Evolutionary conservation across 2,888 invertebrate genomes (phyloP).

Genomic region (Drosophila aldrichi): DNA sequence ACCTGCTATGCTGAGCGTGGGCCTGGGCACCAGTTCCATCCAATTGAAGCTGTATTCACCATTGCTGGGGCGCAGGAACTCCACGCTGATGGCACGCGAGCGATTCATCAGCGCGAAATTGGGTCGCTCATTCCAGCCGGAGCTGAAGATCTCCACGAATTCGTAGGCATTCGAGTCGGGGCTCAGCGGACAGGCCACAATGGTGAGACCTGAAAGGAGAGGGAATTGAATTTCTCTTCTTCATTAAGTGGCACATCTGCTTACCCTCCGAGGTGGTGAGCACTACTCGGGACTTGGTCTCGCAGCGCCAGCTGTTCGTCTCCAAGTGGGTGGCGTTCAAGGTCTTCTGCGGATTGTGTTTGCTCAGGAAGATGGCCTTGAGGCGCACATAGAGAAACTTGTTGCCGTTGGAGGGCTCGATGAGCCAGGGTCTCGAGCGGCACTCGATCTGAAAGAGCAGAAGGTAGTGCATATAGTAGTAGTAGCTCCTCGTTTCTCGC

Average conservation of each 20-base stretch:
- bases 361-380: constrained; percentile 87
- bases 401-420: constrained; percentile 90
- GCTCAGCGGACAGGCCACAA: constrained; percentile 87
- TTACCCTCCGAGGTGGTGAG: constrained; percentile 89
- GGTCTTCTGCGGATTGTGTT: constrained; percentile 85
- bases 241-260: neutral
- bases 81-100: constrained; percentile 90
- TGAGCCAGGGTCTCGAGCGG: constrained; percentile 92
- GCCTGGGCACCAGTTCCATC: constrained; percentile 90
- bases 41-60: constrained; percentile 92
- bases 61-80: constrained; percentile 91
- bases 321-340: constrained; percentile 87
- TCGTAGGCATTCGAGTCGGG: constrained; percentile 87
- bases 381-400: constrained; percentile 93
- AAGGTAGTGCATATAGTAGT: neutral
- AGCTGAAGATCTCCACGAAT: constrained; percentile 92
- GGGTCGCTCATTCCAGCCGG: constrained; percentile 90
- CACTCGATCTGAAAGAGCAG: constrained; percentile 89
- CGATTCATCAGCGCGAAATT: constrained; percentile 87
- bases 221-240: rapidly evolving
- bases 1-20: constrained; percentile 85
- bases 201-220: constrained; percentile 84
- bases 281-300: constrained; percentile 91
- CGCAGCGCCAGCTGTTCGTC: constrained; percentile 88
- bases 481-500: neutral